These are phyloP conservation scores for Lamprotornis superbus DNA, from an alignment of 2,113 vertebrate species.

Conservation along the genomic window DNA sequence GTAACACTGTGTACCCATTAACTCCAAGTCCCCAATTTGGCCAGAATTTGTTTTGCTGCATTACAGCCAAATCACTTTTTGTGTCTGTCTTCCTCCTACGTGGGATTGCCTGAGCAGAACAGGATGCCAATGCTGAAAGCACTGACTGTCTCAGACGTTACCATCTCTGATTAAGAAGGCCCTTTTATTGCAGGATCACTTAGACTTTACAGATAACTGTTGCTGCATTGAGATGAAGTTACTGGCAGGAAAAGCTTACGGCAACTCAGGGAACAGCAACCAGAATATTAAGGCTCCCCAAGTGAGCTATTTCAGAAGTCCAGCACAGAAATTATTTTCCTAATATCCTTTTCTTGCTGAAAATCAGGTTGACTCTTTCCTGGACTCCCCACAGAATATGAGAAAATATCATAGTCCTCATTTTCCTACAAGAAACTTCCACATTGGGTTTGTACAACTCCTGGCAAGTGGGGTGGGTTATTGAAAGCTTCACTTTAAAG, in stretches of 20 bases:
- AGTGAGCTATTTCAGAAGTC: background rate
- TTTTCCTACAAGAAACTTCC: background rate
- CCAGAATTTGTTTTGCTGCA: slow-evolving; percentile 64
- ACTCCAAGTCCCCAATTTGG: slow-evolving; percentile 56
- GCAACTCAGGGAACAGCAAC: background rate
- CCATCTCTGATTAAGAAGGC: slow-evolving; percentile 57
- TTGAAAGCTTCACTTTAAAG: background rate
- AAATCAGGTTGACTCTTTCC: background rate
- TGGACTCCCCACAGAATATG: background rate
- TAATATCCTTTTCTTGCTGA: background rate
- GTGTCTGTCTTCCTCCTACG: slow-evolving; percentile 58
- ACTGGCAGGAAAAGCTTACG: slow-evolving; percentile 41
- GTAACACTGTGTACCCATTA: slow-evolving; percentile 73
- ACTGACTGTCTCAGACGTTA: slow-evolving; percentile 45
- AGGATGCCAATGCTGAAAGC: slow-evolving; percentile 59
- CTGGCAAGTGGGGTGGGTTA: background rate
- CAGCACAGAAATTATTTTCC: background rate
- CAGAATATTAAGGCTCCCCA: slow-evolving; percentile 17
- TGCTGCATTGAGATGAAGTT: slow-evolving; percentile 55
- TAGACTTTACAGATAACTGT: slow-evolving; percentile 45
- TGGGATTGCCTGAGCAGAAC: slow-evolving; percentile 45
- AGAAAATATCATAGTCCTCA: background rate
- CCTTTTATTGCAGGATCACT: slow-evolving; percentile 56
- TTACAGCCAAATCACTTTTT: slow-evolving; percentile 57
- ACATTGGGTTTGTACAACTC: rapidly evolving